A percentile compares a stretch with the other conserved stretches of the same genome.
Evolutionary conservation across 2,888 invertebrate genomes (phyloP).

Genomic region (Apamea crenata): DNA sequence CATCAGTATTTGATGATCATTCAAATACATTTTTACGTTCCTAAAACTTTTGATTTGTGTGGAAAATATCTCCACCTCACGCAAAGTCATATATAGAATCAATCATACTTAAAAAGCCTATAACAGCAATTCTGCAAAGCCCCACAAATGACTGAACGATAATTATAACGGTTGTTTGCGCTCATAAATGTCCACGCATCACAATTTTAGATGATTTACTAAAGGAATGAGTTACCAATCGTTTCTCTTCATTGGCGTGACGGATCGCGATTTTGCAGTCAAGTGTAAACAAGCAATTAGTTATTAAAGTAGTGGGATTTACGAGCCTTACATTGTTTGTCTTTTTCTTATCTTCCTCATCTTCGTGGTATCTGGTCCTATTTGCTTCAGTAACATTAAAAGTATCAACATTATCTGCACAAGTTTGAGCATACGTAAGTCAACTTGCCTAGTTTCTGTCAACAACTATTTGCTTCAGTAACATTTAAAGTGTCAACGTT

Average conservation of each 20-base stretch:
- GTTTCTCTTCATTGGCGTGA: conserved; percentile 61
- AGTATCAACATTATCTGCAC: background rate
- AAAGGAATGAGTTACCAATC: conserved; percentile 48
- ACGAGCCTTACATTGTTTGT: conserved; percentile 8
- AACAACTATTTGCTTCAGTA: no score
- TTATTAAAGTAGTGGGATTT: conserved; percentile 22
- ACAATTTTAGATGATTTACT: conserved; percentile 52
- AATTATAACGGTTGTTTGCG: conserved; percentile 52
- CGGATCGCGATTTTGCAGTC: conserved; percentile 58
- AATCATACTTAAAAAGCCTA: conserved; percentile 17
- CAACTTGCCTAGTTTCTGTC: no score
- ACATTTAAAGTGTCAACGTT: no score
- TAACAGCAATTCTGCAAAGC: conserved; percentile 6
- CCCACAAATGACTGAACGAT: conserved; percentile 9
- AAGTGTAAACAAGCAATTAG: conserved; percentile 61
- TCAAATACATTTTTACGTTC: background rate
- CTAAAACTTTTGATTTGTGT: background rate
- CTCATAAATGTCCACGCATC: conserved; percentile 40
- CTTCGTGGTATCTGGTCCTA: background rate
- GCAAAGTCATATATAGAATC: background rate
- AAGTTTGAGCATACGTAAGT: background rate
- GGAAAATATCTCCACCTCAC: conserved; percentile 8
- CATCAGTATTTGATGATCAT: background rate
- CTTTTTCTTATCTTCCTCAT: conserved; percentile 10
- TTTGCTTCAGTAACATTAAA: background rate